Conservation (phyloP, 1,140 invertebrate genomes). For the Cyclina sinensis region DNA sequence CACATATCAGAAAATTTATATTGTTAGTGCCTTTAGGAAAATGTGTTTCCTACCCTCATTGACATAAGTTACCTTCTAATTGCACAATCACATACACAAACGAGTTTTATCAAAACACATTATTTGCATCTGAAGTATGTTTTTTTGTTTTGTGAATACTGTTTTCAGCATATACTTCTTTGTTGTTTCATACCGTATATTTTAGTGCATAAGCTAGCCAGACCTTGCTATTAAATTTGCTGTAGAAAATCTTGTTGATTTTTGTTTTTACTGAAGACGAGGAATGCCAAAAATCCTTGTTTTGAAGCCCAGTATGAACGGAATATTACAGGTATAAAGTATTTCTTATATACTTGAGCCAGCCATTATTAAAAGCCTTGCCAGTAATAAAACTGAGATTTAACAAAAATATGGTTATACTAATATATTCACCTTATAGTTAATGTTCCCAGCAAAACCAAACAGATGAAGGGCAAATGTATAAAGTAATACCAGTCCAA, state of each 20-base stretch:
- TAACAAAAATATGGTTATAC: too few species aligned
- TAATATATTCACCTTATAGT: too few species aligned
- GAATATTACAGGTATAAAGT: too few species aligned
- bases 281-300: too few species aligned
- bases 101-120: background rate
- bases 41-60: background rate
- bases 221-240: slow-evolving; percentile 10
- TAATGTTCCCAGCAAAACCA: too few species aligned
- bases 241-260: background rate
- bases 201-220: slow-evolving; percentile 9
- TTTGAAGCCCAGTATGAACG: too few species aligned
- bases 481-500: too few species aligned
- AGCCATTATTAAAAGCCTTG: too few species aligned
- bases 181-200: slow-evolving; percentile 7
- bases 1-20: background rate
- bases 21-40: background rate
- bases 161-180: background rate
- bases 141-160: background rate
- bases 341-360: too few species aligned
- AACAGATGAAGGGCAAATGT: too few species aligned
- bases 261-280: background rate
- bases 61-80: background rate
- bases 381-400: too few species aligned
- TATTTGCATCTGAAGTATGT: background rate
- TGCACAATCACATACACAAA: background rate